Base-by-base conservation (phyloP, 2,888 invertebrate species). In the Boloria selene region DNA sequence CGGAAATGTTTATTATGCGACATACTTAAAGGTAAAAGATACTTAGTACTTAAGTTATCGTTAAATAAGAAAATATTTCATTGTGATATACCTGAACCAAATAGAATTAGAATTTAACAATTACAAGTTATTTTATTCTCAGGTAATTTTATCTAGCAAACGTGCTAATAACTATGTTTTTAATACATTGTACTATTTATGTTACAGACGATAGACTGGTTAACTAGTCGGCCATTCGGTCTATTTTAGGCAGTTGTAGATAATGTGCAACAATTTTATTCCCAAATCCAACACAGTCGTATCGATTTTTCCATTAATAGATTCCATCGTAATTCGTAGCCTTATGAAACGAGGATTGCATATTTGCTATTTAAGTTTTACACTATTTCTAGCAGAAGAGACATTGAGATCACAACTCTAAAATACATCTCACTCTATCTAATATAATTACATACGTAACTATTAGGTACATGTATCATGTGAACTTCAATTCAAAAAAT, bases 271-370 rank as follows among this genome's bases (percentile, higher is more conserved):
- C 66, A 49, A 62, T 69, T 71, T 66, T 68, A 64, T 69, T 74
- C 71, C 60, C n/a, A n/a, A 22, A 2, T 22, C 22, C 22, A 70
- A 70, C 65, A 49, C 61, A 44, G 45, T 52, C 66, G 69, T 71
- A 73, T 76, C 60, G 73, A 76, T 75, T 73, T 67, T 60, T 47
- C 62, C 64, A 31, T 61, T 56, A 70, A 71, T 73, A 73, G 67
- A 65, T 44, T 56, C 16, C 50, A 56, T 51, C 22, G 50, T 50
- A 45, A 13, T 22, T 51, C 22, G 50, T 50, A 45, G n/a, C 42
- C 22, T 56, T 18, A 13, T 16, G 4, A 22, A 45, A 22, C n/a
- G 22, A 45, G n/a, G 4, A 13, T 31, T 58, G n/a, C 13, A 47
- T 6, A 13, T 47, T n/a, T 47, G 14, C n/a, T 47, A 47, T 47